Evolutionary conservation across 2,888 invertebrate species (phyloP).

Genomic region (Synergus japonicus): DNA sequence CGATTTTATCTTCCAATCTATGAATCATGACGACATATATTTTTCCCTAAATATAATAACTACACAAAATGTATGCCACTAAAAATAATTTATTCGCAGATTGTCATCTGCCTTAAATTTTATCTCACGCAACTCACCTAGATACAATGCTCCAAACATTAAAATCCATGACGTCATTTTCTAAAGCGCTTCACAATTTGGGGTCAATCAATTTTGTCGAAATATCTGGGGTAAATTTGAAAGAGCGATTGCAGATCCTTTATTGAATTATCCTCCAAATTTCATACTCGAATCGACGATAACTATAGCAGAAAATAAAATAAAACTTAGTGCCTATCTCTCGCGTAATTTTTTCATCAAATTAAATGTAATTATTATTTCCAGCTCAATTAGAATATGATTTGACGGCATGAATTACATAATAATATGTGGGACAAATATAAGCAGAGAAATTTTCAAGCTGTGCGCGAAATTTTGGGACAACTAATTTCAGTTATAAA

Average conservation of each 20-base stretch:
- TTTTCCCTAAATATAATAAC: neutral
- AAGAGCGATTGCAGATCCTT: slow-evolving; percentile 5
- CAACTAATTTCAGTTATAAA: neutral
- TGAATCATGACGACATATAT: neutral
- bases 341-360: neutral
- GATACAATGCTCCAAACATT: slow-evolving; percentile 53
- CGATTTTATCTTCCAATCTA: neutral
- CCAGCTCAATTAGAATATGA: too few relatives aligned
- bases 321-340: neutral
- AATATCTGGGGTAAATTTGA: neutral
- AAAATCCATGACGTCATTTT: slow-evolving; percentile 55
- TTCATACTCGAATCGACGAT: slow-evolving; percentile 29
- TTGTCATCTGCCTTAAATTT: slow-evolving; percentile 19
- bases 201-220: neutral
- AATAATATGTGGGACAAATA: neutral
- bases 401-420: neutral
- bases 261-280: slow-evolving; percentile 39
- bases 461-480: neutral
- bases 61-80: neutral
- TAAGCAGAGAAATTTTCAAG: neutral
- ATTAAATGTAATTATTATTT: neutral
- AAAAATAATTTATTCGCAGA: slow-evolving; percentile 17
- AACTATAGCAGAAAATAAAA: slow-evolving; percentile 11
- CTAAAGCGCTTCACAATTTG: slow-evolving; percentile 8
- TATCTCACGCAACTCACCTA: slow-evolving; percentile 47